These are phyloP conservation scores for Ptilodon capucinus DNA, from an alignment of 2,888 invertebrate genomes.

Conservation along the genomic window DNA sequence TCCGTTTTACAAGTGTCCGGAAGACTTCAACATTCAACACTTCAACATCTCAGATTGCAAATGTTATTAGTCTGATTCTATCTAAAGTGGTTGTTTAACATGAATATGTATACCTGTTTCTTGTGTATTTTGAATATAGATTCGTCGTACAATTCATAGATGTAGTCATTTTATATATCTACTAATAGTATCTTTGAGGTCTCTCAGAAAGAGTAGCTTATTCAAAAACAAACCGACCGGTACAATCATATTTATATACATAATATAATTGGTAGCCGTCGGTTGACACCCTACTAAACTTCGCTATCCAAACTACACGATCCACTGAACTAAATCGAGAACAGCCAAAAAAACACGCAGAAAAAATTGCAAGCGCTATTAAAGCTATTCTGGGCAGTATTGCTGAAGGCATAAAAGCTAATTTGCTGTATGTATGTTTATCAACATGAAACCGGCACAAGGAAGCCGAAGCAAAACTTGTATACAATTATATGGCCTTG, in stretches of 20 bases:
- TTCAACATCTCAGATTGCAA: too few species aligned
- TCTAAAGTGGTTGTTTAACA: background rate
- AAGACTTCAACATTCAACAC: background rate
- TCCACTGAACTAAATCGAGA: conserved; percentile 42
- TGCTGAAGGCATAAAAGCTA: conserved; percentile 14
- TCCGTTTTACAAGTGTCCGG: conserved; percentile 2
- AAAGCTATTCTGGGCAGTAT: conserved; percentile 22
- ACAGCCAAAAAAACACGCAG: conserved; percentile 30
- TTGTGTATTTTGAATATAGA: background rate
- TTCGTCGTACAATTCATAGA: background rate
- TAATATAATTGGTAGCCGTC: background rate
- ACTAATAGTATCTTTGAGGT: background rate
- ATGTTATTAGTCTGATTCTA: background rate
- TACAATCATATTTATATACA: background rate
- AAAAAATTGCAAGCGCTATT: conserved; percentile 27
- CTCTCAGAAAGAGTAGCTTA: background rate
- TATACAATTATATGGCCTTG: conserved; percentile 67
- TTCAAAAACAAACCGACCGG: background rate
- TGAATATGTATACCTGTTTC: background rate
- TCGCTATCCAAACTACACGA: conserved; percentile 38
- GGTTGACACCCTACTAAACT: conserved; percentile 33
- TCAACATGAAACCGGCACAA: conserved; percentile 43
- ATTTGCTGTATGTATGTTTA: conserved; percentile 10
- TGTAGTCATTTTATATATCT: too few species aligned
- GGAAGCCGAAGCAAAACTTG: conserved; percentile 63